Conservation (phyloP, 2,797 vertebrate species). For the Macropus fuliginosus region DNA sequence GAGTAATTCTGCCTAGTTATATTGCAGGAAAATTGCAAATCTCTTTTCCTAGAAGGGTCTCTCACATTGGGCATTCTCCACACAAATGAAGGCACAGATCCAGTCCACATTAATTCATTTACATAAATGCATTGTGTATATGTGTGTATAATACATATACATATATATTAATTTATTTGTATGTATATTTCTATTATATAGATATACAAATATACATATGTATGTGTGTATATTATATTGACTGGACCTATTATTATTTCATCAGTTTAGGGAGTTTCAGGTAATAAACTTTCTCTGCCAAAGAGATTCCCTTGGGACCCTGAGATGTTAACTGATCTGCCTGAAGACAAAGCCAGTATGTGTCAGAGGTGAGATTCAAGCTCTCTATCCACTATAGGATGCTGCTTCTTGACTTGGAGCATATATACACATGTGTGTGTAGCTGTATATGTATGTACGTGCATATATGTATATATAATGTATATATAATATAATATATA, state of each 20-base stretch:
- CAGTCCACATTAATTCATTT: background rate
- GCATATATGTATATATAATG: too few species aligned
- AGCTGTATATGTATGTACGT: too few species aligned
- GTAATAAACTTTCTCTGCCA: background rate
- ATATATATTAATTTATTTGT: background rate
- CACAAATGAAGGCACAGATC: background rate
- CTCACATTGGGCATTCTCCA: background rate
- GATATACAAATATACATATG: background rate
- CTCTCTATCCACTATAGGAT: background rate
- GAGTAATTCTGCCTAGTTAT: background rate
- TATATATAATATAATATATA: too few species aligned
- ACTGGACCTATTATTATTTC: background rate
- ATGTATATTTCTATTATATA: background rate
- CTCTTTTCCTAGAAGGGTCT: background rate
- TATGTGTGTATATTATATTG: background rate
- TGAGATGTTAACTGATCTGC: background rate
- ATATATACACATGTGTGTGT: too few species aligned
- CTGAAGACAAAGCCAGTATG: background rate
- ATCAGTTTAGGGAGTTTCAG: background rate
- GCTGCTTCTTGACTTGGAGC: background rate
- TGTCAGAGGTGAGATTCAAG: background rate
- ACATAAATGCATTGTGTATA: background rate
- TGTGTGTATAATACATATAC: background rate
- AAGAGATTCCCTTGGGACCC: background rate
- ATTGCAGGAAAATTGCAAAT: background rate